phyloP scores from a whole-genome alignment of 2,797 vertebrate species.

The Champsocephalus esox region DNA sequence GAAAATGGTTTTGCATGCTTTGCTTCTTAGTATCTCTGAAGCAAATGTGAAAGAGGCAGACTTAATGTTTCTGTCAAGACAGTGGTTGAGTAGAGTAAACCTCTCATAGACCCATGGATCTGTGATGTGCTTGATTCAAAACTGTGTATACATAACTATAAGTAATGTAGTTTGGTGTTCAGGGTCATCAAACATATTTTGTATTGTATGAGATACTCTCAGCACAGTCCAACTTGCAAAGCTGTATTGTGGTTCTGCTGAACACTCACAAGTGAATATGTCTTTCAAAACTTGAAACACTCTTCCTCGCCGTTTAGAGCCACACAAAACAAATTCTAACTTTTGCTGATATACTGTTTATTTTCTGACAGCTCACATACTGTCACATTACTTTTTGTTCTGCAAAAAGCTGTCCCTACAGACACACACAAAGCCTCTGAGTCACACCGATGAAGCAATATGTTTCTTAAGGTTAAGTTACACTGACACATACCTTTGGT shows the following conservation, averaged over 20 bases:
- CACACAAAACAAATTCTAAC: slow-evolving; percentile 27
- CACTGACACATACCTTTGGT: slow-evolving; percentile 4
- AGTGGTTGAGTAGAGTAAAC: slow-evolving; percentile 11
- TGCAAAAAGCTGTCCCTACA: slow-evolving; percentile 2
- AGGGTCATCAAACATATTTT: slow-evolving; percentile 1
- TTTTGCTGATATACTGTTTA: slow-evolving; percentile 5
- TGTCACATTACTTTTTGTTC: slow-evolving; percentile 16
- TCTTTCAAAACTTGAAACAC: slow-evolving; percentile 6
- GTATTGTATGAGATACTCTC: background rate
- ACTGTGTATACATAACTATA: background rate
- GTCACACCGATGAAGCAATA: background rate
- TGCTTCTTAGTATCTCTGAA: background rate
- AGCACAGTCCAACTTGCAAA: background rate
- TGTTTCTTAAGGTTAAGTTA: background rate
- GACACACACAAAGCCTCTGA: slow-evolving; percentile 15
- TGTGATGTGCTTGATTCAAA: slow-evolving; percentile 1
- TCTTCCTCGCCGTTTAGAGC: slow-evolving; percentile 1
- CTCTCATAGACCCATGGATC: background rate
- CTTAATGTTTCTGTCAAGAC: background rate
- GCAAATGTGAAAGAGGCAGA: background rate
- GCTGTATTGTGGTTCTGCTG: background rate
- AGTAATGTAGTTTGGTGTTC: background rate
- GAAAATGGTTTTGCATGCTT: background rate
- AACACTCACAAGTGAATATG: background rate
- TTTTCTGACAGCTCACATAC: slow-evolving; percentile 3